These are phyloP conservation scores for Anoplophora glabripennis DNA, from an alignment of 1,140 invertebrate species.

Conservation along the genomic window DNA sequence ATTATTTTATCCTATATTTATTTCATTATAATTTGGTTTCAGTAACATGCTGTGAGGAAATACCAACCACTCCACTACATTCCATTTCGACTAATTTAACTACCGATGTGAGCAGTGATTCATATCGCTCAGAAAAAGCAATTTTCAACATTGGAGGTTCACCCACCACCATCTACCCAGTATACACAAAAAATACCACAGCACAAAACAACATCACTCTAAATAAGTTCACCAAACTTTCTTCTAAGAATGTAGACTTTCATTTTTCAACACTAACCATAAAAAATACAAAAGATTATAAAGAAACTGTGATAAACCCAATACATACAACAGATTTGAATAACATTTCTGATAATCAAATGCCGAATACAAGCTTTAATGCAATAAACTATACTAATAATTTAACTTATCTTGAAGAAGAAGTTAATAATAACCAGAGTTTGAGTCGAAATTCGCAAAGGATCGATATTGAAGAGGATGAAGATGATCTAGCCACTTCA, in stretches of 20 bases:
- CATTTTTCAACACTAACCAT: constrained; percentile 12
- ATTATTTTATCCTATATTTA: too few species aligned
- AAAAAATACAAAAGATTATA: constrained; percentile 17
- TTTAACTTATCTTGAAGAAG: constrained; percentile 34
- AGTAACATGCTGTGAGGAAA: too few species aligned
- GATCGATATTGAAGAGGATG: constrained; percentile 20
- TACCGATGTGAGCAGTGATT: constrained; percentile 9
- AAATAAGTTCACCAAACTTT: constrained; percentile 19
- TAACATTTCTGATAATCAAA: constrained; percentile 32
- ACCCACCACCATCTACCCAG: constrained; percentile 22
- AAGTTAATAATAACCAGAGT: constrained; percentile 32
- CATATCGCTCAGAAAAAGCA: constrained; percentile 5
- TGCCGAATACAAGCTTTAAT: constrained; percentile 32
- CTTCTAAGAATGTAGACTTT: constrained; percentile 20
- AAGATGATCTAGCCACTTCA: constrained; percentile 17
- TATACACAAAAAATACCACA: background rate
- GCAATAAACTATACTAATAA: constrained; percentile 37
- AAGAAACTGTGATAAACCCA: constrained; percentile 42
- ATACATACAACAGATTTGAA: constrained; percentile 15
- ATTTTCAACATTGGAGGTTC: constrained; percentile 18
- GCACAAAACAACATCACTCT: constrained; percentile 7
- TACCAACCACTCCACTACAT: too few species aligned
- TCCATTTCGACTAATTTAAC: background rate
- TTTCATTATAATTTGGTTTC: too few species aligned
- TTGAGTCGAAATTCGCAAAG: constrained; percentile 27